Evolutionary conservation across 2,797 vertebrate species (phyloP).

Genomic region (Hypotaenidia okinawae): DNA sequence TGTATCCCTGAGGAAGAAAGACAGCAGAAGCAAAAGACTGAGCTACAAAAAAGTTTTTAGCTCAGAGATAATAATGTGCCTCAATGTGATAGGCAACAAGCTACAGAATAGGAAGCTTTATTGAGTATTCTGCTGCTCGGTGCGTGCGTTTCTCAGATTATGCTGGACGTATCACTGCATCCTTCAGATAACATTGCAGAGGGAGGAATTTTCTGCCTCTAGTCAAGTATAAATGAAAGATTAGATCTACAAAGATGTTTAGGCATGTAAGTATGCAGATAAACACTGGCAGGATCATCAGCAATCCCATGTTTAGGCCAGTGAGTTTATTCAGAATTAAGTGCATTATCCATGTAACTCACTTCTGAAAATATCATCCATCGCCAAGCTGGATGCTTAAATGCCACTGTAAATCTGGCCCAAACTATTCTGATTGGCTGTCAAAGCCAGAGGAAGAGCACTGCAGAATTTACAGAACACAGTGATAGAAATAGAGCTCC

Average conservation of each 20-base stretch:
- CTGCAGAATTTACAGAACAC: neutral
- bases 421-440: neutral
- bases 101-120: neutral
- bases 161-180: neutral
- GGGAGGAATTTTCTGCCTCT: neutral
- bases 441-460: neutral
- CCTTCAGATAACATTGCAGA: neutral
- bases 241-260: neutral
- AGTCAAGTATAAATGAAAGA: neutral
- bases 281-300: neutral
- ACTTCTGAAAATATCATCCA: neutral
- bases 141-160: neutral
- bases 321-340: constrained; percentile 32
- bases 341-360: neutral
- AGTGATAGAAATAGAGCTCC: neutral
- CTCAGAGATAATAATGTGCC: neutral
- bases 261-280: constrained; percentile 13
- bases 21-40: neutral
- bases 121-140: neutral
- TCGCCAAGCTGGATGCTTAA: neutral
- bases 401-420: neutral
- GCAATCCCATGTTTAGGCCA: neutral
- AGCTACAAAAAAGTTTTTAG: neutral
- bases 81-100: neutral
- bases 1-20: neutral